A percentile compares a stretch with the other conserved stretches of the same genome.
These are phyloP conservation scores for Pristionchus pacificus DNA, from an alignment of 1,140 invertebrate genomes.

Conservation along the genomic window DNA sequence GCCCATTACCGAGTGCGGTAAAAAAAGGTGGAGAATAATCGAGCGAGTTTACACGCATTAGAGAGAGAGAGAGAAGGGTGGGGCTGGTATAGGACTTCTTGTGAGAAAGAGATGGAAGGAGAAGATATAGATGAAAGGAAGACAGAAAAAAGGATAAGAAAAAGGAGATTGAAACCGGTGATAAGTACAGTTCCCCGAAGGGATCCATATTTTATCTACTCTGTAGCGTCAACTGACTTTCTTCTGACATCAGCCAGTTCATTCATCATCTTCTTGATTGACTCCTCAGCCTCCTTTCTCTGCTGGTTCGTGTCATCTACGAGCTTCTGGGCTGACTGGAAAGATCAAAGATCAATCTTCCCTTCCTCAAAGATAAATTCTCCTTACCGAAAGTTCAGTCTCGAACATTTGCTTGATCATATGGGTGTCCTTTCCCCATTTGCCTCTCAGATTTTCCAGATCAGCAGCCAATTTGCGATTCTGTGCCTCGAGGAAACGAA, in stretches of 20 bases:
- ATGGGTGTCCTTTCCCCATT: constrained; percentile 61
- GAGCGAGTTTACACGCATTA: too few relatives aligned
- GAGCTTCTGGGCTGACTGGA: constrained; percentile 41
- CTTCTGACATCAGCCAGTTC: constrained; percentile 38
- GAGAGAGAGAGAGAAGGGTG: too few relatives aligned
- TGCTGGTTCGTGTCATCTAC: constrained; percentile 42
- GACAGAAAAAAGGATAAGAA: too few relatives aligned
- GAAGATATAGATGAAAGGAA: too few relatives aligned
- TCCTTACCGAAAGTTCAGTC: constrained; percentile 56
- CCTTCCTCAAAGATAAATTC: background rate
- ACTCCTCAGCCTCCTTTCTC: constrained; percentile 33
- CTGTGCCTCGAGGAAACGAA: constrained; percentile 62
- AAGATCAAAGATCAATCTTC: background rate
- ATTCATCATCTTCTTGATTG: constrained; percentile 37
- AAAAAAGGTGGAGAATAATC: too few relatives aligned
- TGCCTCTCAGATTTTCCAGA: constrained; percentile 58
- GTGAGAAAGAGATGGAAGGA: too few relatives aligned
- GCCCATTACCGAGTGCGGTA: too few relatives aligned
- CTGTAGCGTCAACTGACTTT: constrained; percentile 30
- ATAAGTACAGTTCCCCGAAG: too few relatives aligned
- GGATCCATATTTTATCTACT: background rate
- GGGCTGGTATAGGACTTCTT: too few relatives aligned
- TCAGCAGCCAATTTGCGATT: constrained; percentile 60
- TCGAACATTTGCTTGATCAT: constrained; percentile 62
- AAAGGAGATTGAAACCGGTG: too few relatives aligned